phyloP scores from a whole-genome alignment of 1,140 invertebrate species.

The Zaprionus camerounensis region DNA sequence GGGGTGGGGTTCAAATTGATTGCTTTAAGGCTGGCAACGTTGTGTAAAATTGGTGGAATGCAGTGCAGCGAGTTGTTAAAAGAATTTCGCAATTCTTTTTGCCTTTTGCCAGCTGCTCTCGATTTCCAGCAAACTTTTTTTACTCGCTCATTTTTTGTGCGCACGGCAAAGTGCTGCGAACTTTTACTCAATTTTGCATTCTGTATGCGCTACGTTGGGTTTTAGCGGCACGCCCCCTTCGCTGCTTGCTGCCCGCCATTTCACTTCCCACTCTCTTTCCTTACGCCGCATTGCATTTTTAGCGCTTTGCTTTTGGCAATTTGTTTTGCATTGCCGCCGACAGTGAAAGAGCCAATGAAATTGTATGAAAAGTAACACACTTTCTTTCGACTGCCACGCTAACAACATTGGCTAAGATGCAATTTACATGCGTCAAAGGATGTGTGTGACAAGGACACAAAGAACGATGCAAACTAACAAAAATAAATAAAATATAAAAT shows the following conservation, averaged over 20 bases:
- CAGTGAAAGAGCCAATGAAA: constrained; percentile 50
- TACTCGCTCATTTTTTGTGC: constrained; percentile 21
- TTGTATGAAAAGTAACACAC: constrained; percentile 66
- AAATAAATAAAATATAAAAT: not conserved
- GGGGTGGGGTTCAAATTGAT: constrained; percentile 62
- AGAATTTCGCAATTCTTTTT: constrained; percentile 58
- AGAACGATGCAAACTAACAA: not conserved
- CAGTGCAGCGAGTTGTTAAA: constrained; percentile 61
- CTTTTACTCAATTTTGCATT: constrained; percentile 54
- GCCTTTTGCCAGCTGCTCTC: constrained; percentile 62
- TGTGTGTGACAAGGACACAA: constrained; percentile 19
- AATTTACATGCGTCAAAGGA: constrained; percentile 61
- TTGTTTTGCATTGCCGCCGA: constrained; percentile 31
- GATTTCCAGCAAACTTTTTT: constrained; percentile 53
- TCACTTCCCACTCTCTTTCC: not conserved
- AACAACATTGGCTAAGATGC: constrained; percentile 71
- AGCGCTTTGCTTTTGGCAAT: constrained; percentile 41
- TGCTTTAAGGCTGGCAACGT: constrained; percentile 69
- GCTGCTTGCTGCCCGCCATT: too few relatives aligned
- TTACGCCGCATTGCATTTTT: constrained; percentile 45
- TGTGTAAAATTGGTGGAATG: constrained; percentile 68
- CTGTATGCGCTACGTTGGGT: constrained; percentile 32
- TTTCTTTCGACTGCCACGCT: constrained; percentile 61
- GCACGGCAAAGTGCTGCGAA: constrained; percentile 20
- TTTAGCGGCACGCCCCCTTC: constrained; percentile 5